Conservation (phyloP, 2,797 vertebrate genomes). For the Sebastes diploproa region DNA sequence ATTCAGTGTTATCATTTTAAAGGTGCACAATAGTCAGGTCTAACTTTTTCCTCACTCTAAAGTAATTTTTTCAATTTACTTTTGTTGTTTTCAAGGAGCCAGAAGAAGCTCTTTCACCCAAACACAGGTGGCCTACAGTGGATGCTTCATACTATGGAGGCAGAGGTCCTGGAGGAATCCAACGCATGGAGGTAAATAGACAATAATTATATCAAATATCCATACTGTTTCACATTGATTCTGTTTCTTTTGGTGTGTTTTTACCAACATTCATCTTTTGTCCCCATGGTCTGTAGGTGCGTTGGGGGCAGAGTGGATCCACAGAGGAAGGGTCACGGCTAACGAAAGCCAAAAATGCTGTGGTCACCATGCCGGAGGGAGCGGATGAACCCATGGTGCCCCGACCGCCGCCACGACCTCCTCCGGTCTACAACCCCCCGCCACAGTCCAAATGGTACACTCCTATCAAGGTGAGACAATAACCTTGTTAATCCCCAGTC, state of each 20-base stretch:
- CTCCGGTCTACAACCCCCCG: constrained; percentile 79
- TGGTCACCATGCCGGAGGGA: constrained; percentile 90
- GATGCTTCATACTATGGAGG: constrained; percentile 77
- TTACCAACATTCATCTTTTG: neutral
- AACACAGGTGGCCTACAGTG: constrained; percentile 74
- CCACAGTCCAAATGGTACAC: constrained; percentile 93
- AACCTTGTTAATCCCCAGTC: neutral
- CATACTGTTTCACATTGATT: neutral
- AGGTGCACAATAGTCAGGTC: neutral
- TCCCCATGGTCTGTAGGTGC: constrained; percentile 82
- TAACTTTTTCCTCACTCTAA: neutral
- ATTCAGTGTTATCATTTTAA: neutral
- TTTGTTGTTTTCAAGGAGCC: constrained; percentile 55
- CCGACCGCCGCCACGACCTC: constrained; percentile 80
- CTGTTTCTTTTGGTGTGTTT: neutral
- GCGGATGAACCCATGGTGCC: constrained; percentile 82
- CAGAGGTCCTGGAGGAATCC: constrained; percentile 69
- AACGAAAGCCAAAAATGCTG: constrained; percentile 96
- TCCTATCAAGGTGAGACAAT: constrained; percentile 90
- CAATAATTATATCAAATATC: neutral
- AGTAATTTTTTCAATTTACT: neutral
- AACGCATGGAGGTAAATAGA: constrained; percentile 92
- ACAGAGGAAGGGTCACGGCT: constrained; percentile 96
- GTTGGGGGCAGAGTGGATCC: constrained; percentile 96
- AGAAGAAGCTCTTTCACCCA: constrained; percentile 60